Evolutionary conservation across 1,140 invertebrate genomes (phyloP).

Genomic region (Notospermus geniculatus): DNA sequence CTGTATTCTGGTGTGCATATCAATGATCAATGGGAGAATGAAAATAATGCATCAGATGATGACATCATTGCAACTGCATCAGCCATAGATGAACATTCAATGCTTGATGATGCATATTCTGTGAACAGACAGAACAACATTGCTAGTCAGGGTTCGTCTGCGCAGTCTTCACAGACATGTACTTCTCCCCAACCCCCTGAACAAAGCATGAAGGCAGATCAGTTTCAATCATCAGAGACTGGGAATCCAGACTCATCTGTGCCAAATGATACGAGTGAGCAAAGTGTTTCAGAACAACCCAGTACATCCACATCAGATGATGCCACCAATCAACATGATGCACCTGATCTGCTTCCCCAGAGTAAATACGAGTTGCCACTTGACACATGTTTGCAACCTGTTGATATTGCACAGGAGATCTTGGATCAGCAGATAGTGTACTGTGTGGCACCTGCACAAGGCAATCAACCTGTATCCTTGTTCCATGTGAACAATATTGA

Average conservation of each 20-base stretch:
- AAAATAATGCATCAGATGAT: no score
- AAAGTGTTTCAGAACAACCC: no score
- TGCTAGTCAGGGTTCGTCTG: background rate
- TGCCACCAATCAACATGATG: background rate
- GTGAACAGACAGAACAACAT: background rate
- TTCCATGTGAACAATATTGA: background rate
- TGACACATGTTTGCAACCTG: conserved; percentile 25
- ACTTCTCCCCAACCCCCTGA: background rate
- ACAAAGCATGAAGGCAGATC: background rate
- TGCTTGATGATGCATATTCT: background rate
- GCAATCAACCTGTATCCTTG: background rate
- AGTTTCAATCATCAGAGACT: background rate
- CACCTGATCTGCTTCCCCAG: background rate
- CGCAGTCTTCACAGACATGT: background rate
- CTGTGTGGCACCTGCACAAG: conserved; percentile 15
- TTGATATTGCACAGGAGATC: conserved; percentile 25
- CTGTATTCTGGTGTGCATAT: background rate
- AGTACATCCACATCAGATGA: conserved; percentile 13
- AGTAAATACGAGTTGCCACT: conserved; percentile 8
- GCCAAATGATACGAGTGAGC: background rate
- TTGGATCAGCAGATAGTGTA: conserved; percentile 18
- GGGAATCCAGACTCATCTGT: conserved; percentile 1
- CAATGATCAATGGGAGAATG: conserved; percentile 3
- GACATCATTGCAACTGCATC: background rate
- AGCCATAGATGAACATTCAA: background rate